These are phyloP conservation scores for Clarias platycephalus DNA, from an alignment of 2,797 vertebrate genomes.

Conservation along the genomic window DNA sequence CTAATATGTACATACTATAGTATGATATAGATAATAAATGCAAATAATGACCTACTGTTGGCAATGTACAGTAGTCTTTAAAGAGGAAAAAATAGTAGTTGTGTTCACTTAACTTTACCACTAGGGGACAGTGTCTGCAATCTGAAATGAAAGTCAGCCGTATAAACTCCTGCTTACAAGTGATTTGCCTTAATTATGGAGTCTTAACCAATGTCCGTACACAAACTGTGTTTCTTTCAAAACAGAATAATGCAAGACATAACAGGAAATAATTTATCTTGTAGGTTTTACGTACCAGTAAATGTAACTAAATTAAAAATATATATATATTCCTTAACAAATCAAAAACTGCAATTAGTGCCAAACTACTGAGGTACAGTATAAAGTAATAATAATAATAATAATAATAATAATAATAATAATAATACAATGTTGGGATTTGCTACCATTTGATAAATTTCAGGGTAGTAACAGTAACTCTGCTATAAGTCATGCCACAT, in stretches of 20 bases:
- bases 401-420: no score
- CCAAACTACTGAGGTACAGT: not conserved
- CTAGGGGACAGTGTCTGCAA: conserved; percentile 24
- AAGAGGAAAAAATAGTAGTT: not conserved
- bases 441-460: not conserved
- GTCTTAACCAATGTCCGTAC: not conserved
- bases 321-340: not conserved
- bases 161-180: not conserved
- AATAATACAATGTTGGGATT: not conserved
- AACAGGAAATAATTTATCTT: not conserved
- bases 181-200: not conserved
- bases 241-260: not conserved
- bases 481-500: not conserved
- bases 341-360: not conserved
- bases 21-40: not conserved
- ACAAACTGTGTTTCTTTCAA: not conserved
- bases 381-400: no score
- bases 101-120: not conserved
- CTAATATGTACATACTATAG: not conserved
- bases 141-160: not conserved
- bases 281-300: not conserved
- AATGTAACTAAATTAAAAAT: no score
- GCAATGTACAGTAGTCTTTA: not conserved
- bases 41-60: not conserved
- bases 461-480: not conserved